Percentiles rank a stretch among this genome's conserved stretches.
These are phyloP conservation scores for Hylia prasina DNA, from an alignment of 2,113 vertebrate genomes.

Conservation along the genomic window DNA sequence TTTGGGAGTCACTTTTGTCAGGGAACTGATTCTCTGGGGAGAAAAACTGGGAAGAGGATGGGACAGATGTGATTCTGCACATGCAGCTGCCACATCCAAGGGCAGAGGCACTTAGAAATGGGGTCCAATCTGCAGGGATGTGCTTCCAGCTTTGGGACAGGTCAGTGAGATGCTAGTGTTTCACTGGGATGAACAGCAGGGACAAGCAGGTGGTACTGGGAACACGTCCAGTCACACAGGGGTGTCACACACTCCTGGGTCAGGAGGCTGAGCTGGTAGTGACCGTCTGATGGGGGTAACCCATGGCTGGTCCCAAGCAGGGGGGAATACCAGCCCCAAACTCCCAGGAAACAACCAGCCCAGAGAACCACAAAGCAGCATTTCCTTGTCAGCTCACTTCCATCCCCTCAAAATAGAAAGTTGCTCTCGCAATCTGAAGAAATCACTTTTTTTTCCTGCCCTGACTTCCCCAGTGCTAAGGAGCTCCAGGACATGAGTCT, in stretches of 20 bases:
- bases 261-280: not conserved
- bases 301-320: not conserved
- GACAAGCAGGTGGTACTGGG: not conserved
- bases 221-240: not conserved
- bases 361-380: not conserved
- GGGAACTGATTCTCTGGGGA: not conserved
- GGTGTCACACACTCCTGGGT: not conserved
- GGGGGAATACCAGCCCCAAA: not conserved
- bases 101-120: not conserved
- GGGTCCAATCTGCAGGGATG: not conserved
- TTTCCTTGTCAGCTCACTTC: not conserved
- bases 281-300: rapidly evolving
- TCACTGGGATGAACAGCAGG: rapidly evolving
- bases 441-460: not conserved
- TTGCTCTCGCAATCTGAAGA: not conserved
- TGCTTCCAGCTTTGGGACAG: not conserved
- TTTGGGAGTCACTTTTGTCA: constrained; percentile 66
- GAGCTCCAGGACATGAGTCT: not conserved
- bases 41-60: not conserved
- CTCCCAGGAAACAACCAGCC: not conserved
- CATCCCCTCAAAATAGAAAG: not conserved
- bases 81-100: not conserved
- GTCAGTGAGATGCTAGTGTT: not conserved
- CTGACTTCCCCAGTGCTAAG: not conserved
- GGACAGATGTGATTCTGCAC: not conserved